Base-by-base conservation (phyloP, 92 coral and sea anemone genomes). In the Blastomussa wellsi region DNA sequence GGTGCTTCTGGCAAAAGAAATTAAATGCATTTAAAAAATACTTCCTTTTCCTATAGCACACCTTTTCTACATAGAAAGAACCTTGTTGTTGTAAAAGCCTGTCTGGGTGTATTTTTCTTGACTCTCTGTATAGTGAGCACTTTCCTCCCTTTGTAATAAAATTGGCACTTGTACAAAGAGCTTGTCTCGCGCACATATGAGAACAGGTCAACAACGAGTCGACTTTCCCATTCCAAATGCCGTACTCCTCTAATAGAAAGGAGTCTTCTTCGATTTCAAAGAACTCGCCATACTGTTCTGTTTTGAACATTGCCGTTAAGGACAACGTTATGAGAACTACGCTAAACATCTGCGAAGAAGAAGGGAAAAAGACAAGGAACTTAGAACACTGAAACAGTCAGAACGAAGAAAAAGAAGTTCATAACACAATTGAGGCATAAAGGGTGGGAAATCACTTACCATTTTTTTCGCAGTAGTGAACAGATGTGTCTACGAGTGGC, bases 231-330 rank as follows among this genome's bases (percentile, higher is more conserved):
- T 16, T 15, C 77, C 78, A 82, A 82, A 82, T 16, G 22, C 20
- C 52, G 9, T 82, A 32, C 11, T 49, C 68, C 52, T 71, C 11
- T 1, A 37, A 0, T 0, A 57, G 29, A 15, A 82, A 48, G 22
- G 9, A 49, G 38, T 82, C 37, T 70, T 82, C 71, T 14, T 28
- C n/a, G 71, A 82, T 47, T 38, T 82, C 17, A 39, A 82, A 71
- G 53, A 49, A 82, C 36, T 24, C 49, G 1, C 86, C 71, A 14
- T 52, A 12, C 17, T 51, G 24, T 32, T 72, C 42, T 24, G 37
- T 17, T 52, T 72, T 82, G 53, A 47, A 5, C 35, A n/a, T 37
- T 71, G 77, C 17, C 6, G 55, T 26, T 17, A 52, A 70, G 26
- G n/a, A 72, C 69, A 82, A 57, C 60, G 57, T 22, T 37, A n/a